Percentiles rank a stretch among this genome's conserved stretches.
Evolutionary conservation across 2,797 vertebrate species (phyloP).

Genomic region (Peromyscus melanophrys): DNA sequence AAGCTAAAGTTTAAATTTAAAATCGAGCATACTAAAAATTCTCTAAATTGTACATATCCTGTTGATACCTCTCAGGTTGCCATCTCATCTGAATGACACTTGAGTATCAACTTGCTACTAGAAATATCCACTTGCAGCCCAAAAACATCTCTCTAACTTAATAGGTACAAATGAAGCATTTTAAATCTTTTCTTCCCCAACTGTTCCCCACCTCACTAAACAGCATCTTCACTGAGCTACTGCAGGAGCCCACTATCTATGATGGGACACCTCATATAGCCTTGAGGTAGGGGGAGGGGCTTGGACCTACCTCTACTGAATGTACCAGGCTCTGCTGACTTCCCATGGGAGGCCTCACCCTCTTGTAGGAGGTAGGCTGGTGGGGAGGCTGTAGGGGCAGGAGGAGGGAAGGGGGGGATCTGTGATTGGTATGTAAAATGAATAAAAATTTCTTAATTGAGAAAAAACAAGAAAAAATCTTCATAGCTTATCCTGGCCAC

Average conservation of each 20-base stretch:
- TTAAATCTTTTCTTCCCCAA: not conserved
- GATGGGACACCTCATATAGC: too few relatives aligned
- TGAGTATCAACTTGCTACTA: not conserved
- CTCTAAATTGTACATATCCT: slow-evolving; percentile 44
- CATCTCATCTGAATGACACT: slow-evolving; percentile 40
- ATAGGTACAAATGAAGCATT: slow-evolving; percentile 18
- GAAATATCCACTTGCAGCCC: not conserved
- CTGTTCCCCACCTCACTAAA: slow-evolving; percentile 4
- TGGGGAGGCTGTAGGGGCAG: too few relatives aligned
- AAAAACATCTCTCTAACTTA: slow-evolving; percentile 45
- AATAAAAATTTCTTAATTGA: too few relatives aligned
- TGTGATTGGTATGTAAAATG: too few relatives aligned
- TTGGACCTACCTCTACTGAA: too few relatives aligned
- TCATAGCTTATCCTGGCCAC: not conserved
- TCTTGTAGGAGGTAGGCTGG: too few relatives aligned
- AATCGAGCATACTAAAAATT: not conserved
- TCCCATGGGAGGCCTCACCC: too few relatives aligned
- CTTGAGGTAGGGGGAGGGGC: too few relatives aligned
- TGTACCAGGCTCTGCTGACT: too few relatives aligned
- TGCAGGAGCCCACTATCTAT: too few relatives aligned
- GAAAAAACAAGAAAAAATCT: not conserved
- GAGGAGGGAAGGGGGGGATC: too few relatives aligned
- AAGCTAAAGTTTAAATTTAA: slow-evolving; percentile 42
- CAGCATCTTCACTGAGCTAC: not conserved
- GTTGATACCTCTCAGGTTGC: not conserved